These are phyloP conservation scores for Apamea sordens DNA, from an alignment of 2,888 invertebrate genomes.

Conservation along the genomic window DNA sequence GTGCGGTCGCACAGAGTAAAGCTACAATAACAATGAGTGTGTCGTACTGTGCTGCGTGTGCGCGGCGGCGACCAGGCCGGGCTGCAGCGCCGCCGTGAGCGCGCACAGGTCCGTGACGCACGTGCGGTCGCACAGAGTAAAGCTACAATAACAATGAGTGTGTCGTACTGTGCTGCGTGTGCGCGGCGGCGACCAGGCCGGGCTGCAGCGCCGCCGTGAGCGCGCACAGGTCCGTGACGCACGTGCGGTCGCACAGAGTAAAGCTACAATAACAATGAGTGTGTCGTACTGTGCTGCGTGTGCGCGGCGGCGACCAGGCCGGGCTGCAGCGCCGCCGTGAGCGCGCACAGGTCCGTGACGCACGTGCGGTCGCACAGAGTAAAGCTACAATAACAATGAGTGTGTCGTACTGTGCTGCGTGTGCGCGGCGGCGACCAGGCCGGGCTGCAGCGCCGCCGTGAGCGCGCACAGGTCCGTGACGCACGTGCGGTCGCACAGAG, in stretches of 20 bases:
- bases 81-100: constrained; percentile 93
- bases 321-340: constrained; percentile 93
- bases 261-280: neutral
- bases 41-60: constrained; percentile 62
- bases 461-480: neutral
- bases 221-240: neutral
- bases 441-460: constrained; percentile 94
- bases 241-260: neutral
- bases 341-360: neutral
- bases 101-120: neutral
- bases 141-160: neutral
- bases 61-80: constrained; percentile 90
- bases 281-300: constrained; percentile 53
- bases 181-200: constrained; percentile 89
- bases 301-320: constrained; percentile 89
- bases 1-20: neutral
- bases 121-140: neutral
- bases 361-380: neutral
- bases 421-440: constrained; percentile 88
- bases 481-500: neutral
- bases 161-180: constrained; percentile 58
- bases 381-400: neutral
- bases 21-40: neutral
- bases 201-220: constrained; percentile 93
- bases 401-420: constrained; percentile 51